These are phyloP conservation scores for Rhinichthys klamathensis DNA, from an alignment of 2,113 vertebrate genomes.

Conservation along the genomic window DNA sequence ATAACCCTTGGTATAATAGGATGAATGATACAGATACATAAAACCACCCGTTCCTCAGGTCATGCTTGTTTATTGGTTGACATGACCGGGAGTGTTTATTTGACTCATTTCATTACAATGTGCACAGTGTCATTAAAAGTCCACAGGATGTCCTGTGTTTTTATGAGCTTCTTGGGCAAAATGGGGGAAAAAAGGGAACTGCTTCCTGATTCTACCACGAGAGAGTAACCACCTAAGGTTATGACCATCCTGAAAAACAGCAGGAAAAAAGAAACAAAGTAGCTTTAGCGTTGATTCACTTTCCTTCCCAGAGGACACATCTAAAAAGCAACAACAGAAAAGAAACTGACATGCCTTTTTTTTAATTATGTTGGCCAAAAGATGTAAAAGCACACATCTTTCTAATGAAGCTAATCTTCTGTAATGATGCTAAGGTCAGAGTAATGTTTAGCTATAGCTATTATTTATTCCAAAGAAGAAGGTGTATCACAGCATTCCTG, in stretches of 20 bases:
- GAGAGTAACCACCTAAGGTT: conserved; percentile 63
- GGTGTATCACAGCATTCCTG: conserved; percentile 12
- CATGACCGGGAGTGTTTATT: conserved; percentile 71
- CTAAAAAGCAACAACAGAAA: conserved; percentile 25
- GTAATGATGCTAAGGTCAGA: conserved; percentile 21
- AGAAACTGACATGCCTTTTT: conserved; percentile 10
- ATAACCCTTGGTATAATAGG: background rate
- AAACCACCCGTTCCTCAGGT: conserved; percentile 47
- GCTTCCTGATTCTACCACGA: conserved; percentile 67
- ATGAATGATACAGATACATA: conserved; percentile 29
- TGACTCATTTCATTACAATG: conserved; percentile 74
- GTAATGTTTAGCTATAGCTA: conserved; percentile 33
- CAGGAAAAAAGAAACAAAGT: conserved; percentile 61
- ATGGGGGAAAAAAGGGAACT: conserved; percentile 59
- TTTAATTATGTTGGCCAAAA: background rate
- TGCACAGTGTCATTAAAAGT: conserved; percentile 71
- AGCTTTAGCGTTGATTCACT: conserved; percentile 54
- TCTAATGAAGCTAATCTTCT: background rate
- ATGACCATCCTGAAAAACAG: conserved; percentile 62
- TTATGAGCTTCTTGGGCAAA: conserved; percentile 72
- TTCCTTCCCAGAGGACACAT: conserved; percentile 46
- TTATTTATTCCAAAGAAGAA: conserved; percentile 6
- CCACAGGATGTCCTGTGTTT: conserved; percentile 73
- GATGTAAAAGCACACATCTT: conserved; percentile 3
- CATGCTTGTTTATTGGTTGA: conserved; percentile 57